Conservation (phyloP, 1,140 invertebrate genomes). For the Trypoxylus dichotomus region DNA sequence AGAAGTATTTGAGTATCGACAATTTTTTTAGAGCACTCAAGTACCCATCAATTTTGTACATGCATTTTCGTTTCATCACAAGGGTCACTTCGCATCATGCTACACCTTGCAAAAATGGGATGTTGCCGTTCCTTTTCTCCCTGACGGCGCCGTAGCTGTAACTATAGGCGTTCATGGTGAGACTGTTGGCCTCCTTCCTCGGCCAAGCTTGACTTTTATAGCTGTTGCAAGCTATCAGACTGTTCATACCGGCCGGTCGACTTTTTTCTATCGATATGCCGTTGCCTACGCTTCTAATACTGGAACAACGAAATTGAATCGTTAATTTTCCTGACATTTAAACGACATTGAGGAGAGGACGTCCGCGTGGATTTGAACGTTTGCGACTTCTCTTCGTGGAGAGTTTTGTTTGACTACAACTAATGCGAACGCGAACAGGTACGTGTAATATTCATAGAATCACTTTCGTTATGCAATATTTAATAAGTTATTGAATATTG, state of each 20-base stretch:
- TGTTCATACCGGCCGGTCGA: slow-evolving; percentile 69
- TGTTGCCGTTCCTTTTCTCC: slow-evolving; percentile 50
- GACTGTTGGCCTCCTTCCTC: slow-evolving; percentile 55
- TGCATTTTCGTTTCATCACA: background rate
- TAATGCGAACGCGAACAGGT: too few relatives aligned
- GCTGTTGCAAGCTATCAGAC: slow-evolving; percentile 73
- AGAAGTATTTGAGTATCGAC: too few relatives aligned
- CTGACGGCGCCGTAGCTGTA: slow-evolving; percentile 58
- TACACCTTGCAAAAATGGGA: slow-evolving; percentile 16
- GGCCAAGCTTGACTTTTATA: slow-evolving; percentile 71
- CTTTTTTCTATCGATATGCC: slow-evolving; percentile 62
- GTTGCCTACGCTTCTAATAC: slow-evolving; percentile 49
- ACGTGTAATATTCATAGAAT: too few relatives aligned
- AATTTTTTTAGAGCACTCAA: too few relatives aligned
- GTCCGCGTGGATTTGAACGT: too few relatives aligned
- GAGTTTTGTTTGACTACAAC: too few relatives aligned
- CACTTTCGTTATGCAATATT: too few relatives aligned
- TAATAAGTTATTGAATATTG: too few relatives aligned
- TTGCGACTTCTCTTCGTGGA: too few relatives aligned
- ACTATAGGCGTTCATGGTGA: slow-evolving; percentile 58
- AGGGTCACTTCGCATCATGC: slow-evolving; percentile 6
- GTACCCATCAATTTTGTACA: too few relatives aligned
- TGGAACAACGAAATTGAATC: slow-evolving; percentile 33
- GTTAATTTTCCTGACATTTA: slow-evolving; percentile 11
- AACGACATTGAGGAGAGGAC: background rate